Percentiles rank a stretch among this genome's conserved stretches.
Evolutionary conservation across 1,140 invertebrate genomes (phyloP).

Genomic region (Drosophila obscura): DNA sequence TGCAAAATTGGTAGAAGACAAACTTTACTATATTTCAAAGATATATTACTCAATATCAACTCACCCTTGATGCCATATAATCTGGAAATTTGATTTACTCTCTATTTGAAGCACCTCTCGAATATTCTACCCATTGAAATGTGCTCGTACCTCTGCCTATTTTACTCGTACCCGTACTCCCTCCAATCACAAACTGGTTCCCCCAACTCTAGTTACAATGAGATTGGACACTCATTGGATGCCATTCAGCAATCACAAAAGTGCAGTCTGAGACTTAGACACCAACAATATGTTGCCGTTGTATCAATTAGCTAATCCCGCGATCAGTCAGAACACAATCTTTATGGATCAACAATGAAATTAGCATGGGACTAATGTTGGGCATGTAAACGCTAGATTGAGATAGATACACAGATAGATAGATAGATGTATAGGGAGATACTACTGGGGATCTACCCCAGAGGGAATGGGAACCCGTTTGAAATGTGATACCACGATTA

Average conservation of each 20-base stretch:
- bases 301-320: slow-evolving; percentile 38
- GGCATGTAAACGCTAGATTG: slow-evolving; percentile 31
- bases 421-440: slow-evolving; percentile 2
- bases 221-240: slow-evolving; percentile 14
- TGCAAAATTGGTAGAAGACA: too few relatives aligned
- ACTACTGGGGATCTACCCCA: slow-evolving; percentile 6
- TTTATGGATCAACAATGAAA: slow-evolving; percentile 52
- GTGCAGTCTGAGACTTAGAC: slow-evolving; percentile 28
- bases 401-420: slow-evolving; percentile 15
- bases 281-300: slow-evolving; percentile 30
- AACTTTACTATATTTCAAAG: too few relatives aligned
- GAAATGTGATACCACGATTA: background rate
- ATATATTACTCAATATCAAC: too few relatives aligned
- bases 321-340: slow-evolving; percentile 32
- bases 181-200: slow-evolving; percentile 17
- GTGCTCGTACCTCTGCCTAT: background rate
- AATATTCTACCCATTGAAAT: background rate
- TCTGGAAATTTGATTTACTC: too few relatives aligned
- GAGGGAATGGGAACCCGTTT: slow-evolving; percentile 25
- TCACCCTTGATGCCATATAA: too few relatives aligned
- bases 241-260: slow-evolving; percentile 30
- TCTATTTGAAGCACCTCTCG: too few relatives aligned
- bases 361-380: slow-evolving; percentile 43
- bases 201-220: slow-evolving; percentile 1
- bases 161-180: background rate